A percentile compares a stretch with the other conserved stretches of the same genome.
Conservation (phyloP, 2,797 vertebrate species). For the Sciurus vulgaris region DNA sequence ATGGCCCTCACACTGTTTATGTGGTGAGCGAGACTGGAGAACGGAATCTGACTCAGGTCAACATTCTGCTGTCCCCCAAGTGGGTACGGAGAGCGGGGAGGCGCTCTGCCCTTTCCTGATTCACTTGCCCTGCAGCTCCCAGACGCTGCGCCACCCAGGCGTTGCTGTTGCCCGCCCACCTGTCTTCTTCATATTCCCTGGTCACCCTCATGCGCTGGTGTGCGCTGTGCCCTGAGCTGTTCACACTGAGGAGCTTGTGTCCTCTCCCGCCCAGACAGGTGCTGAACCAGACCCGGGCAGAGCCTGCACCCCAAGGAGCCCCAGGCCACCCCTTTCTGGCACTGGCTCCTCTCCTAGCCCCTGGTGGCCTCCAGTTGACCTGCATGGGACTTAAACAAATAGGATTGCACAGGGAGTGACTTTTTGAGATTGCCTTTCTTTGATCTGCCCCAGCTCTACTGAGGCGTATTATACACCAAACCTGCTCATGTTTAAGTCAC, state of each 20-base stretch:
- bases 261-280: background rate
- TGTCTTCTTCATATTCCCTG: background rate
- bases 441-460: background rate
- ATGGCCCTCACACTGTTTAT: background rate
- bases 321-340: fast-evolving
- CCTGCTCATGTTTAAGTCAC: background rate
- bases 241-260: background rate
- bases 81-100: no score
- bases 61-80: no score
- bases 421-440: background rate
- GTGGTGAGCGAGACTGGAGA: background rate
- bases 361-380: background rate
- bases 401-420: background rate
- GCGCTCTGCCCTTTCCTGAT: no score
- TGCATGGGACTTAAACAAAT: background rate
- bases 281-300: no score
- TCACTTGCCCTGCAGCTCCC: no score
- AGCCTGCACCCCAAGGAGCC: no score
- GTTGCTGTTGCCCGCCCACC: no score
- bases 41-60: no score
- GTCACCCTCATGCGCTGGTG: no score
- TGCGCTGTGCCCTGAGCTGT: background rate
- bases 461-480: background rate
- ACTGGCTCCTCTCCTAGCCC: fast-evolving
- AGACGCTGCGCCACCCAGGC: no score